These are phyloP conservation scores for Lipotes vexillifer DNA, from an alignment of 2,113 vertebrate species.

Conservation along the genomic window DNA sequence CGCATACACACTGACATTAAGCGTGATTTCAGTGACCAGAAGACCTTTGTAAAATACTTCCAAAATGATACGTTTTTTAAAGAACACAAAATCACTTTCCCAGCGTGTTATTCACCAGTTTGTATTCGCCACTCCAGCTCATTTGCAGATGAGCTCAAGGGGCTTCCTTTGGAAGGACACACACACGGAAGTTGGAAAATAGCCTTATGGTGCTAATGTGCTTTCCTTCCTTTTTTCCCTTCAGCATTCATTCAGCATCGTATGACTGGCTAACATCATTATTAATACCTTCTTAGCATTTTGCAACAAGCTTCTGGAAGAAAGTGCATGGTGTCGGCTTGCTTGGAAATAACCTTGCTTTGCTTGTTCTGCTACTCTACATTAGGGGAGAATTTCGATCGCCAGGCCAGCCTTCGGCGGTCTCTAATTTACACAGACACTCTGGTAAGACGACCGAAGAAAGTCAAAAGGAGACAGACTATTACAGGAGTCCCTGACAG, in stretches of 20 bases:
- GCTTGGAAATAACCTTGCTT: conserved; percentile 91
- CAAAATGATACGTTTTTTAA: neutral
- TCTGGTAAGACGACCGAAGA: conserved; percentile 97
- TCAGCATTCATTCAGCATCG: conserved; percentile 72
- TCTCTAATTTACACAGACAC: conserved; percentile 98
- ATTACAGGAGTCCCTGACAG: conserved; percentile 99
- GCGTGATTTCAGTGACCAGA: neutral
- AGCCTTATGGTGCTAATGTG: conserved; percentile 77
- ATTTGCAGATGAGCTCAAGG: neutral
- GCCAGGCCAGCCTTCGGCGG: conserved; percentile 97
- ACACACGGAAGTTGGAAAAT: conserved; percentile 41
- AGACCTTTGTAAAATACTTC: neutral
- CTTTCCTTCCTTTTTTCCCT: conserved; percentile 61
- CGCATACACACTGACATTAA: neutral
- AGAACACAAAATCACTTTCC: neutral
- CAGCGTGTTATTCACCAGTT: neutral
- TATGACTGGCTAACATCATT: conserved; percentile 84
- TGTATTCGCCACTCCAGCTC: neutral
- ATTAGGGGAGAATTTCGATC: conserved; percentile 99
- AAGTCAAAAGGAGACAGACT: conserved; percentile 99
- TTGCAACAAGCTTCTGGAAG: conserved; percentile 82
- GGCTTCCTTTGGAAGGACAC: conserved; percentile 11
- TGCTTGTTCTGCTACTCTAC: conserved; percentile 91
- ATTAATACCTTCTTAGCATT: conserved; percentile 86
- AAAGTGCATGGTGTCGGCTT: conserved; percentile 84